Evolutionary conservation across 2,113 vertebrate genomes (phyloP).

Genomic region (Odocoileus virginianus): DNA sequence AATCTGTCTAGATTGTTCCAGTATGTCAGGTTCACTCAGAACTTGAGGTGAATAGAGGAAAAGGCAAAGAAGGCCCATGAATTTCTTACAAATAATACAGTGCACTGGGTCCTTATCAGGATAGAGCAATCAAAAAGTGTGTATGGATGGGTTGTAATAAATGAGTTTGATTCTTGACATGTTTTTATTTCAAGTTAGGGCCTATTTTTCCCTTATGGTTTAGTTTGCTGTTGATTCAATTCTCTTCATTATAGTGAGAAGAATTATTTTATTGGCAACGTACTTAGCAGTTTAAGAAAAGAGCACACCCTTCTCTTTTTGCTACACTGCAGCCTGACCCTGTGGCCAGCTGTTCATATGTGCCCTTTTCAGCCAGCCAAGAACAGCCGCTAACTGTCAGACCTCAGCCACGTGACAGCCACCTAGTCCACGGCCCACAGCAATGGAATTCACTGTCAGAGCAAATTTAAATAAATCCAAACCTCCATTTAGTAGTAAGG

Average conservation of each 20-base stretch:
- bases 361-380: background rate
- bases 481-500: background rate
- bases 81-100: background rate
- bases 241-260: background rate
- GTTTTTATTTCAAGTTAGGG: background rate
- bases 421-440: background rate
- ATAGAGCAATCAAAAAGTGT: background rate
- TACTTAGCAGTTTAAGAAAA: background rate
- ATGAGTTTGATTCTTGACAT: background rate
- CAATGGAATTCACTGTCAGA: constrained; percentile 8
- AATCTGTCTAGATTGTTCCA: background rate
- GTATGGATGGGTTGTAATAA: background rate
- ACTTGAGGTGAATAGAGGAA: background rate
- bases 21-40: background rate
- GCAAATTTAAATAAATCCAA: constrained; percentile 20
- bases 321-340: background rate
- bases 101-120: background rate
- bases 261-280: background rate
- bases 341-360: background rate
- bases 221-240: background rate
- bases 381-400: background rate
- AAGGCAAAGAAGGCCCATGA: background rate
- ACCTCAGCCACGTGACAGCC: background rate
- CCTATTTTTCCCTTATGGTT: background rate
- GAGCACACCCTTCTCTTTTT: background rate